phyloP scores from a whole-genome alignment of 2,888 invertebrate species.

The Caenorhabditis virilis region DNA sequence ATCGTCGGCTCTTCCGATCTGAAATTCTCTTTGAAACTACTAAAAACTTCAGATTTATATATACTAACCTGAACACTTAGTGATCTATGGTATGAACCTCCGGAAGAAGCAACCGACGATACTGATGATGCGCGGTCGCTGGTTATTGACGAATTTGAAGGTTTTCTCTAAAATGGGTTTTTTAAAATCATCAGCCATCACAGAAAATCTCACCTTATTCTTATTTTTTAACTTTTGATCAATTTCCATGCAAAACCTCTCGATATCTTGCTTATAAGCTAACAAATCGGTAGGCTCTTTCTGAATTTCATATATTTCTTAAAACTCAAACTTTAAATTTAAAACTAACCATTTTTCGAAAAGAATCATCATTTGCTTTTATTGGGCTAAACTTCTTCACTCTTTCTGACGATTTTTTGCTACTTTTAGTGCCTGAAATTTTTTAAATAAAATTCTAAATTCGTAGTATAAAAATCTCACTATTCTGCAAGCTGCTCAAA shows the following conservation, averaged over 20 bases:
- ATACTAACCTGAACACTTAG: constrained; percentile 16
- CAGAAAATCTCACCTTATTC: background rate
- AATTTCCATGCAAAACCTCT: background rate
- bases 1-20: background rate
- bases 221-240: background rate
- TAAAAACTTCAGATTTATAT: too few relatives aligned
- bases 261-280: background rate
- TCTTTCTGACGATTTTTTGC: background rate
- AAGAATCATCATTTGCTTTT: constrained; percentile 6
- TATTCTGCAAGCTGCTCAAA: constrained; percentile 71
- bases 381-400: constrained; percentile 24
- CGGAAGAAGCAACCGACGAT: constrained; percentile 9
- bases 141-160: constrained; percentile 7
- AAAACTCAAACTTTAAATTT: background rate
- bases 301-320: background rate
- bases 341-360: background rate
- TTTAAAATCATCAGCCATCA: background rate
- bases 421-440: background rate
- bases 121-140: constrained; percentile 26
- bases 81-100: constrained; percentile 13
- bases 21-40: background rate
- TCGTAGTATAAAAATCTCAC: too few relatives aligned
- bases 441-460: too few relatives aligned
- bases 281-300: background rate
- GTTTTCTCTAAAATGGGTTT: constrained; percentile 1